Percentiles rank a stretch among this genome's conserved stretches.
Conservation (phyloP, 2,888 invertebrate species). For the Ferdinandea cuprea region DNA sequence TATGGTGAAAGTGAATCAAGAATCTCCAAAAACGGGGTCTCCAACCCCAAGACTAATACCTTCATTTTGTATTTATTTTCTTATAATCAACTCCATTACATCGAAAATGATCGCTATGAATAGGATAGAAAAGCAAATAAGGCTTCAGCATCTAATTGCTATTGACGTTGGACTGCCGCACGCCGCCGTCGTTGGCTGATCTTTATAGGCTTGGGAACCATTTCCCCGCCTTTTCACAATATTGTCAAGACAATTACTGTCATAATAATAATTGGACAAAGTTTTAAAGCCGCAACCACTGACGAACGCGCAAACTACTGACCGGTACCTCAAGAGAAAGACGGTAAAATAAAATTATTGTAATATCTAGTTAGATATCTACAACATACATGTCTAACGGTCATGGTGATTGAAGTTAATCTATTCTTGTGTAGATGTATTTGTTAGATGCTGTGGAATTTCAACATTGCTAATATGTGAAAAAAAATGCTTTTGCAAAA, state of each 20-base stretch:
- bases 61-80: slow-evolving; percentile 37
- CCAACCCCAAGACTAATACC: background rate
- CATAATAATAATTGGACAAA: slow-evolving; percentile 64
- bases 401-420: slow-evolving; percentile 68
- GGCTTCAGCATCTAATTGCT: slow-evolving; percentile 11
- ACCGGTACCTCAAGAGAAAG: slow-evolving; percentile 1
- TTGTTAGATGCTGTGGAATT: slow-evolving; percentile 41
- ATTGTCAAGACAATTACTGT: slow-evolving; percentile 63
- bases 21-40: slow-evolving; percentile 4
- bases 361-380: slow-evolving; percentile 41
- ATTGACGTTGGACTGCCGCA: background rate
- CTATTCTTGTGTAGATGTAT: slow-evolving; percentile 31
- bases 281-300: slow-evolving; percentile 25
- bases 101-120: slow-evolving; percentile 29
- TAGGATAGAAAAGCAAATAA: slow-evolving; percentile 4
- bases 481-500: slow-evolving; percentile 47
- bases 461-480: slow-evolving; percentile 59
- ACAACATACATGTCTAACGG: slow-evolving; percentile 39
- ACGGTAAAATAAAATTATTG: slow-evolving; percentile 31
- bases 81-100: slow-evolving; percentile 39
- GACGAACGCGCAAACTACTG: slow-evolving; percentile 6
- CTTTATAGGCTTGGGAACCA: slow-evolving; percentile 9
- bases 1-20: slow-evolving; percentile 58
- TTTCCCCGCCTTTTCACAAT: slow-evolving; percentile 15
- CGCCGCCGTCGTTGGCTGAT: slow-evolving; percentile 25